phyloP scores from a whole-genome alignment of 2,888 invertebrate genomes.

The Epirrita christyi region DNA sequence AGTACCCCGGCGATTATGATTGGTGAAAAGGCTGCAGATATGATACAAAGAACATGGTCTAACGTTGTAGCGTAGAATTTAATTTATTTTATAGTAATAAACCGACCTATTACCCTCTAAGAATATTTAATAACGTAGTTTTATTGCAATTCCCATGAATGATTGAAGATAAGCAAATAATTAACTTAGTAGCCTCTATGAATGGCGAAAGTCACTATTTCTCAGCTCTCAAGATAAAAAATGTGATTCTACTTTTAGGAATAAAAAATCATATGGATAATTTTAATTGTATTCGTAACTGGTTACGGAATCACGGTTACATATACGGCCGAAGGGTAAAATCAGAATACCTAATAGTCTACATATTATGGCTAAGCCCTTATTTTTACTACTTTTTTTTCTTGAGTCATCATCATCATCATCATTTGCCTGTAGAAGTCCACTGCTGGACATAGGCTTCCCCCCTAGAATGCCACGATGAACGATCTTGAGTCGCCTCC shows the following conservation, averaged over 20 bases:
- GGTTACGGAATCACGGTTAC: too few relatives aligned
- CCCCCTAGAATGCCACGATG: too few relatives aligned
- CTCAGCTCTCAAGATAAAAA: neutral
- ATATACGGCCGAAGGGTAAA: too few relatives aligned
- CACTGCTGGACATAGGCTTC: too few relatives aligned
- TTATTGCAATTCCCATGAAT: slow-evolving; percentile 8
- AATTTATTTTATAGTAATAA: slow-evolving; percentile 28
- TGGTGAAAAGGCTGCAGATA: slow-evolving; percentile 89
- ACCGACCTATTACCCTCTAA: slow-evolving; percentile 35
- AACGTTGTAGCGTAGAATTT: slow-evolving; percentile 47
- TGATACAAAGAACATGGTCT: slow-evolving; percentile 86
- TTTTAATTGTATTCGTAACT: too few relatives aligned
- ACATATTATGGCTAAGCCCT: too few relatives aligned
- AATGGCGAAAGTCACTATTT: neutral
- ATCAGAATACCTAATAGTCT: too few relatives aligned
- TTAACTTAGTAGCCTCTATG: neutral
- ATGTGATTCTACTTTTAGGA: neutral
- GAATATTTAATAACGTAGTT: slow-evolving; percentile 22
- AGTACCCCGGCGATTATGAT: slow-evolving; percentile 89
- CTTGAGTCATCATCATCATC: too few relatives aligned
- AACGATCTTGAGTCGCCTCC: too few relatives aligned
- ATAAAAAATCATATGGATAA: neutral
- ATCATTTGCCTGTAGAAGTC: too few relatives aligned
- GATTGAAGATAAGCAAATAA: neutral
- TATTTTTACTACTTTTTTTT: too few relatives aligned